Conservation (phyloP, 2,113 vertebrate species). For the Potamarius usumacintae region DNA sequence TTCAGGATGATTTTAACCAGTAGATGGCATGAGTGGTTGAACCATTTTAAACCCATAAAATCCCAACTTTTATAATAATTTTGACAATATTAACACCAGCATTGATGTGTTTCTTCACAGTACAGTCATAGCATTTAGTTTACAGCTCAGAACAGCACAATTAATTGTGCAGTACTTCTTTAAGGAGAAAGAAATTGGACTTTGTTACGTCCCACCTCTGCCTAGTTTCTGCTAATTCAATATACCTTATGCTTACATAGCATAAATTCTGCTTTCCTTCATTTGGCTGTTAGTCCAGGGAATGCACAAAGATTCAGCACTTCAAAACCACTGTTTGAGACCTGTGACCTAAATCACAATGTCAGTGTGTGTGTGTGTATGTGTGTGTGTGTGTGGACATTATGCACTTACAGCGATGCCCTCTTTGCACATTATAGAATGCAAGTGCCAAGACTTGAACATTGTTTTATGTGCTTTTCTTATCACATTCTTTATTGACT, state of each 20-base stretch:
- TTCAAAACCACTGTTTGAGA: constrained; percentile 11
- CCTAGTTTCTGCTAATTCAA: not conserved
- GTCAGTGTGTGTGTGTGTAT: not conserved
- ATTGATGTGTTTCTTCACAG: too few species aligned
- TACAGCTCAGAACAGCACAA: too few species aligned
- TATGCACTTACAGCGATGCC: not conserved
- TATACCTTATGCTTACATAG: not conserved
- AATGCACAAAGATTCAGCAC: not conserved
- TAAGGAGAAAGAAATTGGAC: not conserved
- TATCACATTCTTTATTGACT: not conserved
- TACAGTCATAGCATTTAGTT: too few species aligned
- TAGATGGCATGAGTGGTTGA: too few species aligned
- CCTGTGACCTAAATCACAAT: constrained; percentile 13
- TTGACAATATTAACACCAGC: too few species aligned
- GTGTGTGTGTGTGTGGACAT: not conserved
- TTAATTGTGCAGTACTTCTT: too few species aligned
- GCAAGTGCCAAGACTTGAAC: not conserved
- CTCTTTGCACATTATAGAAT: not conserved
- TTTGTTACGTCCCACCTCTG: not conserved
- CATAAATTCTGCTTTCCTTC: not conserved
- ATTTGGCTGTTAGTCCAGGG: not conserved
- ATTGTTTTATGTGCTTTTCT: not conserved
- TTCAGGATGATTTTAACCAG: too few species aligned
- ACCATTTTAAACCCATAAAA: too few species aligned
- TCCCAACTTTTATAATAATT: too few species aligned